These are phyloP conservation scores for Dicaeum eximium DNA, from an alignment of 2,113 vertebrate species.

Conservation along the genomic window DNA sequence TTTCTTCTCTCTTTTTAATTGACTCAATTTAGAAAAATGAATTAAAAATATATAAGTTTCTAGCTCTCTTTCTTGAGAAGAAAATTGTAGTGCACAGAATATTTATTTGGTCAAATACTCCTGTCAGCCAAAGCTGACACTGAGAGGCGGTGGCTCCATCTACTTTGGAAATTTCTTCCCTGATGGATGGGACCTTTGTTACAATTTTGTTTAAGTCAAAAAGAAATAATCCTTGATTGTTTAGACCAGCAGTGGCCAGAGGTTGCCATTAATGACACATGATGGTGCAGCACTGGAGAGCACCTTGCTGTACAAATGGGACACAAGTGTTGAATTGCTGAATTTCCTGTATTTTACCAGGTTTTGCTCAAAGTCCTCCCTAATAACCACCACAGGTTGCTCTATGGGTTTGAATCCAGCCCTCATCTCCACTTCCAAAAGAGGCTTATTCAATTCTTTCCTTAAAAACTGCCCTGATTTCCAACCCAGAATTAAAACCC, in stretches of 20 bases:
- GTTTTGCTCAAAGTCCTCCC: neutral
- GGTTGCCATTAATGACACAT: neutral
- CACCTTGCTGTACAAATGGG: neutral
- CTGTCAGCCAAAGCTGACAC: neutral
- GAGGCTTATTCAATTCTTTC: neutral
- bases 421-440: neutral
- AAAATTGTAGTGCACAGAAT: neutral
- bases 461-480: neutral
- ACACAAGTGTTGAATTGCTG: neutral
- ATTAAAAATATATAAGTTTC: neutral
- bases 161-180: neutral
- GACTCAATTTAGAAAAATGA: neutral
- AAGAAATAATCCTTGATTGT: neutral
- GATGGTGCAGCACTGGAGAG: neutral
- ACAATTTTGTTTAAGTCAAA: neutral
- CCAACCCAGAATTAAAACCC: rapidly evolving
- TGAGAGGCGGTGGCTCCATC: neutral
- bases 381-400: neutral
- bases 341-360: neutral
- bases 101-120: neutral
- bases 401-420: neutral
- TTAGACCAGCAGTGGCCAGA: neutral
- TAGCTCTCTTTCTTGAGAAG: neutral
- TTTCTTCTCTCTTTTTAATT: neutral
- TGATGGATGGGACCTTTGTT: neutral